Evolutionary conservation across 2,113 vertebrate species (phyloP).

Genomic region (Varanus komodoensis): DNA sequence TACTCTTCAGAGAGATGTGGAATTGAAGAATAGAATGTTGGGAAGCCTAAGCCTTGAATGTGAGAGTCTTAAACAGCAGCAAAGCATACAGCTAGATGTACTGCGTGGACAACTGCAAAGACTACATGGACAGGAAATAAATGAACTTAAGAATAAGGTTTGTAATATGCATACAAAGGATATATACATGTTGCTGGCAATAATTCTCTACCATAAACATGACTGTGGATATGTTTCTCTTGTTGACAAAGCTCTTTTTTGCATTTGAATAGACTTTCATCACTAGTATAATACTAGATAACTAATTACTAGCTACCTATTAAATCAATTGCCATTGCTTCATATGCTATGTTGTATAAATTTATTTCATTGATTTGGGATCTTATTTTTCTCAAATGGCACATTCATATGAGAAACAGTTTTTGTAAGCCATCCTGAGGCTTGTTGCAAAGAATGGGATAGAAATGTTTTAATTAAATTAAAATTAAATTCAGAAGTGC

Average conservation of each 20-base stretch:
- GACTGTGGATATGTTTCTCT: not conserved
- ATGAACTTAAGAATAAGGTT: constrained; percentile 90
- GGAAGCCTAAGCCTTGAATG: constrained; percentile 89
- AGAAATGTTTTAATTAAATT: too few relatives aligned
- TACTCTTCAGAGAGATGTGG: constrained; percentile 88
- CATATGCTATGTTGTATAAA: not conserved
- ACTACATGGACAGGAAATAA: constrained; percentile 79
- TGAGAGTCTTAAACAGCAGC: constrained; percentile 88
- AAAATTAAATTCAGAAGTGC: not conserved
- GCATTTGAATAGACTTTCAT: not conserved
- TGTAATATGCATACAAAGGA: constrained; percentile 39
- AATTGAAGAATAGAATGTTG: constrained; percentile 89
- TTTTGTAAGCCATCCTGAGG: too few relatives aligned
- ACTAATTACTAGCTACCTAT: not conserved
- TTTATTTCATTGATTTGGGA: not conserved
- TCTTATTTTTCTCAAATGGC: not conserved
- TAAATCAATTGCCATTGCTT: not conserved
- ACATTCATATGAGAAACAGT: too few relatives aligned
- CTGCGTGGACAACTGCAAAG: constrained; percentile 82
- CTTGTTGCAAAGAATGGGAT: too few relatives aligned
- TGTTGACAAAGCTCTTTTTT: not conserved
- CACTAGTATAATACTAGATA: too few relatives aligned
- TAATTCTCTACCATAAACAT: not conserved
- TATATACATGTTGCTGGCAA: not conserved
- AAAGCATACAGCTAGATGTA: constrained; percentile 82